These are phyloP conservation scores for Xenops minutus DNA, from an alignment of 2,797 vertebrate species.

Conservation along the genomic window DNA sequence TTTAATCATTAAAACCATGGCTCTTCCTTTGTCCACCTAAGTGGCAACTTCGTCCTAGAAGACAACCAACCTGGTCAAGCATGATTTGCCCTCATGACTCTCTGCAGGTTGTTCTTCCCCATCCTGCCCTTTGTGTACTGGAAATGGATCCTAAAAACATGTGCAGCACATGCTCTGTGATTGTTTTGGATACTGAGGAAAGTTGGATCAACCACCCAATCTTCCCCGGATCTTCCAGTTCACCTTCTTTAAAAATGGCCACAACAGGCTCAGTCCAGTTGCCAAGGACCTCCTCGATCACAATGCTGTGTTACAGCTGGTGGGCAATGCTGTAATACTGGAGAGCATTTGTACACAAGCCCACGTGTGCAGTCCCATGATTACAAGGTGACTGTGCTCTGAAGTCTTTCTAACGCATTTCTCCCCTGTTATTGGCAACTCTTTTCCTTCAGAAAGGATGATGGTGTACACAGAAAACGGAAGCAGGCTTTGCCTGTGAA, in stretches of 20 bases:
- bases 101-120: background rate
- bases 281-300: fast-evolving
- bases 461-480: background rate
- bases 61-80: background rate
- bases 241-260: background rate
- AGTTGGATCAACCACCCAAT: background rate
- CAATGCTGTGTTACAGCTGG: background rate
- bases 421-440: background rate
- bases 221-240: background rate
- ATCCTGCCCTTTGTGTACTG: background rate
- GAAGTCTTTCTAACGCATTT: background rate
- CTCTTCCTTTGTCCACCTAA: background rate
- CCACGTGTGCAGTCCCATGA: background rate
- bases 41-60: background rate
- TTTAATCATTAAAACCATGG: background rate
- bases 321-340: background rate
- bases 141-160: background rate
- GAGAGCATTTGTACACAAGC: background rate
- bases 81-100: background rate
- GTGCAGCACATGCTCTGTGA: fast-evolving
- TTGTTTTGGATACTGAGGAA: background rate
- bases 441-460: background rate
- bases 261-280: background rate
- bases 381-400: background rate
- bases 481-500: background rate